These are phyloP conservation scores for Linnaemya vulpina DNA, from an alignment of 2,888 invertebrate species.

Conservation along the genomic window DNA sequence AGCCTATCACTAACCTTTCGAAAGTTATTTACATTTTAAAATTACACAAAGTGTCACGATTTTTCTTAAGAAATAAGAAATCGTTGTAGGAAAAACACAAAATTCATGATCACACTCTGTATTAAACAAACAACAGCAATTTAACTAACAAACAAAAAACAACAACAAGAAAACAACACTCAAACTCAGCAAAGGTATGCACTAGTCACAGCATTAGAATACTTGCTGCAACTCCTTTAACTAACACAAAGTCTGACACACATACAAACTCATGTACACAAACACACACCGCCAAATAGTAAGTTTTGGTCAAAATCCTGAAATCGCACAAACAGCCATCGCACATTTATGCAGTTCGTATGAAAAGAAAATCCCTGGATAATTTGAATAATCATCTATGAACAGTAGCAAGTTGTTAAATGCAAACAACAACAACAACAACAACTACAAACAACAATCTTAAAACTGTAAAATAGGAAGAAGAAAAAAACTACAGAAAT, in stretches of 20 bases:
- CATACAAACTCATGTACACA: constrained; percentile 14
- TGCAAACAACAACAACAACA: constrained; percentile 41
- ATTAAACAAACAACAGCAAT: constrained; percentile 52
- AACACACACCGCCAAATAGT: constrained; percentile 24
- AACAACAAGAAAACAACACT: neutral
- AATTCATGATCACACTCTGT: constrained; percentile 71
- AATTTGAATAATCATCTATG: constrained; percentile 72
- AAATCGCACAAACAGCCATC: constrained; percentile 31
- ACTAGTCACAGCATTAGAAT: constrained; percentile 57
- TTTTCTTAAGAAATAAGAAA: constrained; percentile 71
- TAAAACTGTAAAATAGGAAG: constrained; percentile 53
- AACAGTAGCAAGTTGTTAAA: constrained; percentile 72
- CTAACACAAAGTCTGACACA: neutral
- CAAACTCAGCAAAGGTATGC: constrained; percentile 35
- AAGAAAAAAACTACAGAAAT: constrained; percentile 60
- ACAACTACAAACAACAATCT: constrained; percentile 52
- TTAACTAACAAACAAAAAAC: neutral
- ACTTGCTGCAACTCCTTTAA: constrained; percentile 46
- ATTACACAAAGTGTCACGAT: constrained; percentile 72
- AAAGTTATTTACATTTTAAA: constrained; percentile 72
- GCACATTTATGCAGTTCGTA: constrained; percentile 24
- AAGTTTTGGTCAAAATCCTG: constrained; percentile 61
- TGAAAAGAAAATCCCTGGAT: constrained; percentile 65
- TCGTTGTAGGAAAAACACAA: constrained; percentile 72
- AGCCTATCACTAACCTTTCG: constrained; percentile 72